phyloP scores from a whole-genome alignment of 1,140 invertebrate genomes.

The Sycophaga agraensis region DNA sequence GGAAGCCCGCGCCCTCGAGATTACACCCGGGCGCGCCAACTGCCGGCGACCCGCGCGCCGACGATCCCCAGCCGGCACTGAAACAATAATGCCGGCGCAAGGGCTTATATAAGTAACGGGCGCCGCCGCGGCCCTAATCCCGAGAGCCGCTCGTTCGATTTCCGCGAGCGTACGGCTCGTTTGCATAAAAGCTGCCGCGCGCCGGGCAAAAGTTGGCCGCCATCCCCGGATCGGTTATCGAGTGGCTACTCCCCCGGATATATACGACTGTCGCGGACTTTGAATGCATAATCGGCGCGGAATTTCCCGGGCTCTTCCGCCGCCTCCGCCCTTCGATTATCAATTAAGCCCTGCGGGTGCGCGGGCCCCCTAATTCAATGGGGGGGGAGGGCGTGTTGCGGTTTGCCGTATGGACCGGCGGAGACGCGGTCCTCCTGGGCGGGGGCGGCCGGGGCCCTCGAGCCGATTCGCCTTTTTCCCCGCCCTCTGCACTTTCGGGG shows the following conservation, averaged over 20 bases:
- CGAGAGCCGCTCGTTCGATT: conserved; percentile 18
- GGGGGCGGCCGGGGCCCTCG: no score
- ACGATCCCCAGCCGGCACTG: no score
- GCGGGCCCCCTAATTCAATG: no score
- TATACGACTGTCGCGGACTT: conserved; percentile 24
- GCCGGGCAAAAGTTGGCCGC: neutral
- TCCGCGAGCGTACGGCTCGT: conserved; percentile 14
- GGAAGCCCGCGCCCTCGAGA: no score
- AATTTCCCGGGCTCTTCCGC: neutral
- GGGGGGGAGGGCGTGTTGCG: no score
- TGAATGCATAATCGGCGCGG: conserved; percentile 25
- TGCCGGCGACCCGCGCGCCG: no score
- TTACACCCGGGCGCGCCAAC: no score
- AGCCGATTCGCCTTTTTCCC: no score
- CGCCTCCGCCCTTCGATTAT: neutral
- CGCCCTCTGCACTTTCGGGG: no score
- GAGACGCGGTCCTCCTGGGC: no score
- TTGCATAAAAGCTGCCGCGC: conserved; percentile 17
- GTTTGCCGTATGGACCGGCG: no score
- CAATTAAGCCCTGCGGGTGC: no score
- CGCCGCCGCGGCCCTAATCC: neutral
- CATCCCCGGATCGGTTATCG: conserved; percentile 23
- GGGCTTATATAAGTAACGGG: neutral
- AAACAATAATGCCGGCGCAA: conserved; percentile 1
- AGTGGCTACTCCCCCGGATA: conserved; percentile 2